Evolutionary conservation across 2,113 vertebrate species (phyloP).

Genomic region (Arenaria interpres): DNA sequence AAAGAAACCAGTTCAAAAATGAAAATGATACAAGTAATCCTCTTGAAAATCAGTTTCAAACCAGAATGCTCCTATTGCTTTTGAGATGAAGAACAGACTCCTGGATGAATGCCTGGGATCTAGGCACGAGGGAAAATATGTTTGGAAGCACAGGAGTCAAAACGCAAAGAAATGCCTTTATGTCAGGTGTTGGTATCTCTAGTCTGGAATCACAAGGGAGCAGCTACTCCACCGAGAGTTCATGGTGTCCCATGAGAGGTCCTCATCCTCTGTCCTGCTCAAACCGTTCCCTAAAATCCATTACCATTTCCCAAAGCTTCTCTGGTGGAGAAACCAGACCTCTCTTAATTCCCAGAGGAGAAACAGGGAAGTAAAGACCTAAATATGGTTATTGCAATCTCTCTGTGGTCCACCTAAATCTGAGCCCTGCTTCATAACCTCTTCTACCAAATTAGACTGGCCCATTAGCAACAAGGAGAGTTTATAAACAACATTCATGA

Average conservation of each 20-base stretch:
- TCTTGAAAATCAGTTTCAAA: not conserved
- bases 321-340: not conserved
- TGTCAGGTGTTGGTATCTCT: too few species aligned
- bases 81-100: not conserved
- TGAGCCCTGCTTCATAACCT: not conserved
- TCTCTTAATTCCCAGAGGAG: not conserved
- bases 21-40: not conserved
- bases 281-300: not conserved
- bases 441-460: not conserved
- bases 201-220: not conserved
- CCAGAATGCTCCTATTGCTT: not conserved
- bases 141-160: not conserved
- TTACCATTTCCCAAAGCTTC: not conserved
- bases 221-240: not conserved
- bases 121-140: not conserved
- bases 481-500: not conserved
- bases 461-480: not conserved
- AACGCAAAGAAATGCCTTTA: not conserved
- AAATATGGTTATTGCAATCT: not conserved
- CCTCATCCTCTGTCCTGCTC: fast-evolving
- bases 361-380: not conserved
- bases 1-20: not conserved
- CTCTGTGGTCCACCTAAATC: not conserved
- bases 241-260: not conserved
- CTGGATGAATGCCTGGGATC: not conserved